These are phyloP conservation scores for Chitala chitala DNA, from an alignment of 2,113 vertebrate genomes.

Conservation along the genomic window DNA sequence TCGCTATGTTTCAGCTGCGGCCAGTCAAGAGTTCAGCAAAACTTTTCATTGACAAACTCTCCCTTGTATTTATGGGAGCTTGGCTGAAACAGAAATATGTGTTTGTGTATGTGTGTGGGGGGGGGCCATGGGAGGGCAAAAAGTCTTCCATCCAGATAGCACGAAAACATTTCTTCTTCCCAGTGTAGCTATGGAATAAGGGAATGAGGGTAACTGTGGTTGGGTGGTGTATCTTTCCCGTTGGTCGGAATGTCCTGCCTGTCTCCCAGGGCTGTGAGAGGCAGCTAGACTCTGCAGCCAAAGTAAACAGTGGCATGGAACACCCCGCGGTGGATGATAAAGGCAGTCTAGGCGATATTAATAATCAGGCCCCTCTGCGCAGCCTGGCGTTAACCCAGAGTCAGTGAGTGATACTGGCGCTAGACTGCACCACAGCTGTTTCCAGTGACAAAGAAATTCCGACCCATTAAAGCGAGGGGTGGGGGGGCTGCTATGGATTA, in stretches of 20 bases:
- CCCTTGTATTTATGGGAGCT: background rate
- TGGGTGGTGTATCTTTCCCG: background rate
- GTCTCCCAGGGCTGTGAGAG: constrained; percentile 44
- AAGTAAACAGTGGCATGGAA: constrained; percentile 48
- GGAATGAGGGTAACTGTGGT: too few species aligned
- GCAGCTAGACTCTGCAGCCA: constrained; percentile 49
- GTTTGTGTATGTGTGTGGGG: background rate
- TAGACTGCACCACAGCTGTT: constrained; percentile 54
- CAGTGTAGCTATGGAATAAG: constrained; percentile 43
- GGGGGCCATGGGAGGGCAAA: background rate
- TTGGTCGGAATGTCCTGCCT: background rate
- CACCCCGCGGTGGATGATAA: constrained; percentile 50
- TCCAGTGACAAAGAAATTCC: constrained; percentile 55
- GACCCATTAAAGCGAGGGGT: constrained; percentile 27
- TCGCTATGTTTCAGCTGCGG: constrained; percentile 32
- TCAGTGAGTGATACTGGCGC: constrained; percentile 49
- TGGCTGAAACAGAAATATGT: background rate
- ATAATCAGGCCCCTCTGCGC: constrained; percentile 52
- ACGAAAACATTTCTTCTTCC: constrained; percentile 44
- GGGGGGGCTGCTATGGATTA: constrained; percentile 22
- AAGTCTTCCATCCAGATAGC: background rate
- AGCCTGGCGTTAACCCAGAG: constrained; percentile 53
- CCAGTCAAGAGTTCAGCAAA: constrained; percentile 40
- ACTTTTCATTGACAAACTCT: constrained; percentile 50
- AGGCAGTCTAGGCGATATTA: constrained; percentile 53